phyloP scores from a whole-genome alignment of 2,888 invertebrate species.

The Scaptomyza caliginosa region DNA sequence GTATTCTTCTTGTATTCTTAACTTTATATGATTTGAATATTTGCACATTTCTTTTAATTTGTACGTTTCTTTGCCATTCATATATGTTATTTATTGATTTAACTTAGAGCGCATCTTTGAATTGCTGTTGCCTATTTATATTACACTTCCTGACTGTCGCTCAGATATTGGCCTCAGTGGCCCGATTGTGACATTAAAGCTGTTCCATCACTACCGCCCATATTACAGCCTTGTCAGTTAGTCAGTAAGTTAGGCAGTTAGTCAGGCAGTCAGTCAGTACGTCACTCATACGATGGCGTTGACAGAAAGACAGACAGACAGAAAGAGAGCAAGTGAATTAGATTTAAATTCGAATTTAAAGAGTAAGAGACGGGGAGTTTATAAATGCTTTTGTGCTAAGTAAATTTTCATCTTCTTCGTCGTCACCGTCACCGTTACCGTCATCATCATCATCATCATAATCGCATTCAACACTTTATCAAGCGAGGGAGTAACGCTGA shows the following conservation, averaged over 20 bases:
- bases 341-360: constrained; percentile 68
- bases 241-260: neutral
- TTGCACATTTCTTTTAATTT: too few species aligned
- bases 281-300: constrained; percentile 63
- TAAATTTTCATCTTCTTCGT: constrained; percentile 39
- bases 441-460: constrained; percentile 33
- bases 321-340: constrained; percentile 64
- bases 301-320: constrained; percentile 53
- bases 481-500: constrained; percentile 5
- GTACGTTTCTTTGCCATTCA: too few species aligned
- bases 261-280: constrained; percentile 60
- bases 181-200: constrained; percentile 57
- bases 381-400: constrained; percentile 56
- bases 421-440: constrained; percentile 14
- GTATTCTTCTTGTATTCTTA: too few species aligned
- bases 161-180: constrained; percentile 36
- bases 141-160: neutral
- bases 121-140: constrained; percentile 1
- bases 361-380: constrained; percentile 35
- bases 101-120: constrained; percentile 2
- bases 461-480: constrained; percentile 34
- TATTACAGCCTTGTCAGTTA: constrained; percentile 15
- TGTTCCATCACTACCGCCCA: constrained; percentile 43
- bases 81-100: too few species aligned
- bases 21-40: too few species aligned